phyloP scores from a whole-genome alignment of 2,888 invertebrate species.

The Phortica magna region DNA sequence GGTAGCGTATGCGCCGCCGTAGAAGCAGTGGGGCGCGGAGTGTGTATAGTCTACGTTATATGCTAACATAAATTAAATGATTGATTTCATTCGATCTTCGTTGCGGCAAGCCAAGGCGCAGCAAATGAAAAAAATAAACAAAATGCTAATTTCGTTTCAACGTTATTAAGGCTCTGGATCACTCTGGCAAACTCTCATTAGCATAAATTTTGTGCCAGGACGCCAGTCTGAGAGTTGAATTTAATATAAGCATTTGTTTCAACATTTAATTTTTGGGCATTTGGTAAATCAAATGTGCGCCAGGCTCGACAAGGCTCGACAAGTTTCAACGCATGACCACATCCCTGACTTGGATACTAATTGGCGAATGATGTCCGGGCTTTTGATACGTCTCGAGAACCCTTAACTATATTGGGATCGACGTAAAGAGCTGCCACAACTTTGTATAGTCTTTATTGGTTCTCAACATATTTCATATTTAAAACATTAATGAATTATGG shows the following conservation, averaged over 20 bases:
- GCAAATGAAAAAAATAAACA: slow-evolving; percentile 63
- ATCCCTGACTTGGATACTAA: neutral
- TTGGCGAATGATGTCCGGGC: neutral
- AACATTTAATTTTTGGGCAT: slow-evolving; percentile 44
- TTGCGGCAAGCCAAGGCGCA: slow-evolving; percentile 41
- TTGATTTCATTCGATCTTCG: slow-evolving; percentile 68
- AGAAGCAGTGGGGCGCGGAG: slow-evolving; percentile 36
- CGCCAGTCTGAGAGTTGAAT: slow-evolving; percentile 30
- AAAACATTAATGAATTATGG: too few relatives aligned
- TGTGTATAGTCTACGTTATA: slow-evolving; percentile 38
- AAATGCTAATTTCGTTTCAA: slow-evolving; percentile 53
- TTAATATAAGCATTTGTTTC: slow-evolving; percentile 28
- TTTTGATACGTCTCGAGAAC: too few relatives aligned
- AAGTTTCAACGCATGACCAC: neutral
- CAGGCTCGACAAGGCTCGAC: neutral
- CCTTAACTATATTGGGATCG: neutral
- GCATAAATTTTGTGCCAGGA: slow-evolving; percentile 62
- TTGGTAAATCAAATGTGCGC: slow-evolving; percentile 6
- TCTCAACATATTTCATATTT: too few relatives aligned
- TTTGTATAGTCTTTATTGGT: too few relatives aligned
- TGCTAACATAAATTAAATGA: slow-evolving; percentile 75
- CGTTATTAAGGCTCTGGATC: slow-evolving; percentile 31
- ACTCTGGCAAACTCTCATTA: slow-evolving; percentile 62
- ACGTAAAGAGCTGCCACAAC: neutral
- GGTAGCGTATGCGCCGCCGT: too few relatives aligned